Evolutionary conservation across 2,113 vertebrate genomes (phyloP).

Genomic region (Clinocottus analis): DNA sequence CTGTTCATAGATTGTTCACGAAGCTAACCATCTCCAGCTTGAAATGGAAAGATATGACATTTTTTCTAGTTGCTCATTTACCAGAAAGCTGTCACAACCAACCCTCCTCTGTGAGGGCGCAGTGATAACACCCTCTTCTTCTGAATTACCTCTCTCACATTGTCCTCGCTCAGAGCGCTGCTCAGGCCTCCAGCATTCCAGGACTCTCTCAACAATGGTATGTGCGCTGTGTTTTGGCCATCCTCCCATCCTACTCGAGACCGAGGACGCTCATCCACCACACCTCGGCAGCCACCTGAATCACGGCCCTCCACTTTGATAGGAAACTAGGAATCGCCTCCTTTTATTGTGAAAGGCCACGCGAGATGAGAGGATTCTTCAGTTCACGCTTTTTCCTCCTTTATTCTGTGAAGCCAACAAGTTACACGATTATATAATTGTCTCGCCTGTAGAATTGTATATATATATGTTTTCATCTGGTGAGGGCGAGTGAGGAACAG

Average conservation of each 20-base stretch:
- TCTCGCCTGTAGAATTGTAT: not conserved
- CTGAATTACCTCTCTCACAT: slow-evolving; percentile 27
- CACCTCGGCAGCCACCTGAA: slow-evolving; percentile 49
- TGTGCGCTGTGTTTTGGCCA: slow-evolving; percentile 48
- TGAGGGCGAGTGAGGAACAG: too few species aligned
- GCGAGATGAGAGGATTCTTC: not conserved
- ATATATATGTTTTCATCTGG: too few species aligned
- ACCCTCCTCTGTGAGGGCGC: slow-evolving; percentile 11
- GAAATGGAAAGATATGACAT: not conserved
- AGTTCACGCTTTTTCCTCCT: not conserved
- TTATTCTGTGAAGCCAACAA: not conserved
- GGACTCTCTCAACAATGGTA: slow-evolving; percentile 50
- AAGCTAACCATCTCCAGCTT: not conserved
- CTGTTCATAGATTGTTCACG: not conserved
- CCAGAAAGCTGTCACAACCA: slow-evolving; percentile 8
- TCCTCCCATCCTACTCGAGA: slow-evolving; percentile 18
- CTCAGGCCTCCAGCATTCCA: slow-evolving; percentile 41
- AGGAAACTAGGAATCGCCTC: not conserved
- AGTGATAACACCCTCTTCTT: slow-evolving; percentile 28
- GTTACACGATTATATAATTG: too few species aligned
- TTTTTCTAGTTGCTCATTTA: not conserved
- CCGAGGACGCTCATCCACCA: slow-evolving; percentile 52
- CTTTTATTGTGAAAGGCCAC: slow-evolving; percentile 36
- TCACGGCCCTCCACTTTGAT: slow-evolving; percentile 54
- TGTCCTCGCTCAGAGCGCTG: slow-evolving; percentile 1